phyloP scores from a whole-genome alignment of 2,888 invertebrate genomes.

The Trachelus tabidus region DNA sequence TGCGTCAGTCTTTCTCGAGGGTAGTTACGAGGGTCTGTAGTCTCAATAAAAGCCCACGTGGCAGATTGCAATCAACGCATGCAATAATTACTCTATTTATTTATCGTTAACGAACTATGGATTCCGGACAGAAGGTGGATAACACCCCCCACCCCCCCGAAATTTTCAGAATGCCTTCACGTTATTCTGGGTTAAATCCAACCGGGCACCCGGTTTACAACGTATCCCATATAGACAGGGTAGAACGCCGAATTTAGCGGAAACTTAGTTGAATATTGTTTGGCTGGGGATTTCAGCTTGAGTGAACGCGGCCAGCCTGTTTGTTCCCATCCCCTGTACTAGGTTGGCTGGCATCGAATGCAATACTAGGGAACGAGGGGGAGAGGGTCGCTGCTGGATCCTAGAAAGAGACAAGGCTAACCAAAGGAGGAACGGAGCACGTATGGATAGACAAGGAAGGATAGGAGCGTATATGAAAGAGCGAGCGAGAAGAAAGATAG shows the following conservation, averaged over 20 bases:
- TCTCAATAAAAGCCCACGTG: no score
- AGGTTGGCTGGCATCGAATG: neutral
- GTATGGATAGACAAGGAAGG: neutral
- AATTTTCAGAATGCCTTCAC: constrained; percentile 8
- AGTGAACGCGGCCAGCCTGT: constrained; percentile 45
- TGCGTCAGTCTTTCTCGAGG: no score
- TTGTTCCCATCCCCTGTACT: constrained; percentile 23
- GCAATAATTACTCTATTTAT: neutral
- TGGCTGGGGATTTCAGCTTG: constrained; percentile 49
- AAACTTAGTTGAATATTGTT: constrained; percentile 61
- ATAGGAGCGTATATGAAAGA: neutral
- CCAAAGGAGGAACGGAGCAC: neutral
- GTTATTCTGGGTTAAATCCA: neutral
- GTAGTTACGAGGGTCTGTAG: no score
- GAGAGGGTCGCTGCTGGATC: neutral
- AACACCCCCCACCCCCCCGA: fast-evolving
- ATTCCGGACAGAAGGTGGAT: neutral
- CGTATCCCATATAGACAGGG: constrained; percentile 26
- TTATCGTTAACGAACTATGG: neutral
- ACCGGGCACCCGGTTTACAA: constrained; percentile 12
- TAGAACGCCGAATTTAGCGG: constrained; percentile 53
- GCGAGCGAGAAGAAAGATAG: constrained; percentile 2
- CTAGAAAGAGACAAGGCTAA: neutral
- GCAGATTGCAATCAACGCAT: no score
- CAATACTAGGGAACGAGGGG: neutral